Percentiles rank a stretch among this genome's conserved stretches.
These are phyloP conservation scores for Pygmarrhopalites habei DNA, from an alignment of 1,140 invertebrate genomes.

Conservation along the genomic window DNA sequence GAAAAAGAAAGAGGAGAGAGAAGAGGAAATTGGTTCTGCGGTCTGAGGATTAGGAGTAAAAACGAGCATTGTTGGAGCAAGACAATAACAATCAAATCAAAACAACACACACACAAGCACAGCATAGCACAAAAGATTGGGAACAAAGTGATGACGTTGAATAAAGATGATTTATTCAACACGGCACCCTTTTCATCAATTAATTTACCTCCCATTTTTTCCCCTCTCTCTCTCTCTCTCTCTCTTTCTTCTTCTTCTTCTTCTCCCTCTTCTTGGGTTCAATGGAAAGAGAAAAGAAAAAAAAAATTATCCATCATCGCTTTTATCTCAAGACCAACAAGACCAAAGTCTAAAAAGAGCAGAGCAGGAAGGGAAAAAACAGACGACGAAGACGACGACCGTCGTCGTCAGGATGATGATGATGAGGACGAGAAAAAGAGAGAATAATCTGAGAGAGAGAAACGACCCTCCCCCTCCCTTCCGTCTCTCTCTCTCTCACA, in stretches of 20 bases:
- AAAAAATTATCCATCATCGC: slow-evolving; percentile 7
- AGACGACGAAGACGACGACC: no score
- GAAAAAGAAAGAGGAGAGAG: no score
- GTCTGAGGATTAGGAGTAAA: slow-evolving; percentile 22
- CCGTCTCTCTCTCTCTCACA: no score
- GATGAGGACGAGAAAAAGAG: no score
- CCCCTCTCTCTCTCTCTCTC: background rate
- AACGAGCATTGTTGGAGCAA: slow-evolving; percentile 28
- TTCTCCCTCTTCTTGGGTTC: background rate
- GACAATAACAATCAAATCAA: slow-evolving; percentile 37
- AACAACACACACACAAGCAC: slow-evolving; percentile 34
- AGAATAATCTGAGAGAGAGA: no score
- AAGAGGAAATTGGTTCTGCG: slow-evolving; percentile 30
- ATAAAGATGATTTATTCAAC: slow-evolving; percentile 37
- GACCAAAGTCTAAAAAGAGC: slow-evolving; percentile 1
- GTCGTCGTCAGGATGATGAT: no score
- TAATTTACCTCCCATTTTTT: slow-evolving; percentile 34
- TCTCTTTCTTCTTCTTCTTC: background rate
- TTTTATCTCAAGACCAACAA: slow-evolving; percentile 3
- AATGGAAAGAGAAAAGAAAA: slow-evolving; percentile 20
- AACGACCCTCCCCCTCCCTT: no score
- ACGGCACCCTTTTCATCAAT: slow-evolving; percentile 36
- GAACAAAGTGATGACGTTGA: slow-evolving; percentile 34
- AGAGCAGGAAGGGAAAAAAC: no score
- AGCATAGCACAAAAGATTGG: slow-evolving; percentile 30